These are phyloP conservation scores for Parasteatoda lunata DNA, from an alignment of 2,888 invertebrate species.

Conservation along the genomic window DNA sequence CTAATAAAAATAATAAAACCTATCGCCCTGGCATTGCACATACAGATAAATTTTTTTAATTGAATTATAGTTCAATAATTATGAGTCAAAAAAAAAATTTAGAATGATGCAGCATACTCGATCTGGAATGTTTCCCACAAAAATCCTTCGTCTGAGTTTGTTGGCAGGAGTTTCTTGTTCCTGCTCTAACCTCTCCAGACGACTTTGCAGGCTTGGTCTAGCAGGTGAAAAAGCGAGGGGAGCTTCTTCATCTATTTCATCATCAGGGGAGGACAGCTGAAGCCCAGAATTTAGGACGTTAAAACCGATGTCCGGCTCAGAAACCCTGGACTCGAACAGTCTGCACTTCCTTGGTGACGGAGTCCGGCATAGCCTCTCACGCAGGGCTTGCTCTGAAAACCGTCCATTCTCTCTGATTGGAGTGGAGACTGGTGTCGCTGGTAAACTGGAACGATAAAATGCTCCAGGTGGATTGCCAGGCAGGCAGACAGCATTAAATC, in stretches of 20 bases:
- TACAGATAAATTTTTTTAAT: too few species aligned
- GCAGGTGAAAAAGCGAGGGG: slow-evolving; percentile 36
- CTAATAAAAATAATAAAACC: too few species aligned
- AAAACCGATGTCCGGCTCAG: slow-evolving; percentile 67
- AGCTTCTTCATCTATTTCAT: slow-evolving; percentile 62
- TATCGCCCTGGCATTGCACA: too few species aligned
- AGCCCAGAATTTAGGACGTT: slow-evolving; percentile 62
- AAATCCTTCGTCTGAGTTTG: slow-evolving; percentile 61
- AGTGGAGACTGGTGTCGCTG: slow-evolving; percentile 71
- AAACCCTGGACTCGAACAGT: slow-evolving; percentile 68
- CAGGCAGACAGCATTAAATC: slow-evolving; percentile 70
- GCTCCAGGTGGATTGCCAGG: slow-evolving; percentile 70
- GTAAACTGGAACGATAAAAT: slow-evolving; percentile 71
- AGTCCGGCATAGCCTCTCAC: slow-evolving; percentile 71
- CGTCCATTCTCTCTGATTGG: slow-evolving; percentile 70
- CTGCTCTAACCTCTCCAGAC: slow-evolving; percentile 56
- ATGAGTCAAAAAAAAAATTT: background rate
- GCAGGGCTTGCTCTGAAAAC: slow-evolving; percentile 70
- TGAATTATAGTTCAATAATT: too few species aligned
- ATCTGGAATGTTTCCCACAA: slow-evolving; percentile 69
- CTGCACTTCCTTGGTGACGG: slow-evolving; percentile 71
- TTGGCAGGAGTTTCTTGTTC: slow-evolving; percentile 58
- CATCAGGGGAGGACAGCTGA: slow-evolving; percentile 68
- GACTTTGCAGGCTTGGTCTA: slow-evolving; percentile 41
- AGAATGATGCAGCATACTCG: slow-evolving; percentile 46